Conservation (phyloP, 2,113 vertebrate species). For the Bombycilla garrulus region DNA sequence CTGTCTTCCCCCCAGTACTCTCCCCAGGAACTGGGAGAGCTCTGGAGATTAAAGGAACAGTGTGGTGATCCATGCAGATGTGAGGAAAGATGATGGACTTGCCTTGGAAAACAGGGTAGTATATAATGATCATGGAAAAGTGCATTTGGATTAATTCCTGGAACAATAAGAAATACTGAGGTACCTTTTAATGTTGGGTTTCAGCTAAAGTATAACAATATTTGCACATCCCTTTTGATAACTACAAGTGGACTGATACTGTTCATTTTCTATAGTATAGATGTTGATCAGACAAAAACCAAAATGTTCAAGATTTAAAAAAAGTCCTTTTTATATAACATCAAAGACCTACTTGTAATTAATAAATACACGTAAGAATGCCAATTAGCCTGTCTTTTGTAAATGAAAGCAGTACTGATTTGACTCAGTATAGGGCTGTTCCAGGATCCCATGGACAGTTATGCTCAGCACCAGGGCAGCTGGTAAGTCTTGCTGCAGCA, state of each 20-base stretch:
- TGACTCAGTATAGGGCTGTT: background rate
- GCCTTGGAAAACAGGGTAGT: background rate
- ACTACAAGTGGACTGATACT: constrained; percentile 12
- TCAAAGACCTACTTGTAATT: constrained; percentile 44
- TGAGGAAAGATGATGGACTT: constrained; percentile 56
- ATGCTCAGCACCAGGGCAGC: background rate
- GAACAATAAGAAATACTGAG: background rate
- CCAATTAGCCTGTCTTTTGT: constrained; percentile 56
- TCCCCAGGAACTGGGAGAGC: constrained; percentile 78
- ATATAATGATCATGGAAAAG: background rate
- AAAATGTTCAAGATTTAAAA: constrained; percentile 46
- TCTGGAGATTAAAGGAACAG: constrained; percentile 84
- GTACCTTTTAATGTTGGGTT: constrained; percentile 9
- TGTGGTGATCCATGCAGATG: constrained; percentile 91
- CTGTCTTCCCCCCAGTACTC: constrained; percentile 94
- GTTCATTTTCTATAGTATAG: constrained; percentile 32
- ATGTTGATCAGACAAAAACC: constrained; percentile 33
- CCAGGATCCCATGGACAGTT: background rate
- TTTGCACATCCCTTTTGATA: constrained; percentile 68
- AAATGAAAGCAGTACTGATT: constrained; percentile 20
- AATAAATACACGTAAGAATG: constrained; percentile 58
- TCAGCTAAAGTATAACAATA: constrained; percentile 9
- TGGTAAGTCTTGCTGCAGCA: background rate
- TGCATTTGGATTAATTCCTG: background rate
- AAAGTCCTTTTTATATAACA: constrained; percentile 30